These are phyloP conservation scores for Palaemon carinicauda DNA, from an alignment of 1,140 invertebrate genomes.

Conservation along the genomic window DNA sequence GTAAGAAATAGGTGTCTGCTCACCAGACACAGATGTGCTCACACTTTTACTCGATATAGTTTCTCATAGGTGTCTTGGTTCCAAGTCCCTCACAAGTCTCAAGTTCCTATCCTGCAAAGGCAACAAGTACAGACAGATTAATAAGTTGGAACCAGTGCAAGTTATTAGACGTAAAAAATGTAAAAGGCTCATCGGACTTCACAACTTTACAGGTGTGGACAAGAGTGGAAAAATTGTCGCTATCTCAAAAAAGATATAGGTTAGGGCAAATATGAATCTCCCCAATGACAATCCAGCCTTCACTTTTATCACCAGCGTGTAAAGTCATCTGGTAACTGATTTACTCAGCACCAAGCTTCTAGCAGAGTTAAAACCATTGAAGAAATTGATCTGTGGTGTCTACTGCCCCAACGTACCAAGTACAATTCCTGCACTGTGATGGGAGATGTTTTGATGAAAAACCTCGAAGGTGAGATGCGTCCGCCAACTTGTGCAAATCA, in stretches of 20 bases:
- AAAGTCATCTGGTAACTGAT: not conserved
- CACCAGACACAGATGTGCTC: conserved; percentile 13
- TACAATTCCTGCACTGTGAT: not conserved
- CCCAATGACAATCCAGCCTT: not conserved
- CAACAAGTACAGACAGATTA: not conserved
- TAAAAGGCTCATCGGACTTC: not conserved
- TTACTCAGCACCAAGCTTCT: not conserved
- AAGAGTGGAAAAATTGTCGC: conserved; percentile 12
- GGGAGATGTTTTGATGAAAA: not conserved
- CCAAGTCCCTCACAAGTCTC: not conserved
- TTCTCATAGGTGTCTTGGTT: not conserved
- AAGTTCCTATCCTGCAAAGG: conserved; percentile 16
- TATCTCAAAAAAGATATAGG: conserved; percentile 6
- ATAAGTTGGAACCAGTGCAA: not conserved
- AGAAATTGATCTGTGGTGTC: not conserved
- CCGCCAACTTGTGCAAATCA: not conserved
- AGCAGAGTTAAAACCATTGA: not conserved
- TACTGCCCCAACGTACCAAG: not conserved
- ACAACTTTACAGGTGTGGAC: conserved; percentile 18
- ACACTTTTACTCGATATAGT: not conserved
- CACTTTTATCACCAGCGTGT: too few relatives aligned
- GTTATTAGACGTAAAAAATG: not conserved
- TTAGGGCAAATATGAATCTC: not conserved
- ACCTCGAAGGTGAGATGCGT: not conserved
- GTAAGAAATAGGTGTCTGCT: not conserved